These are phyloP conservation scores for Eurois occulta DNA, from an alignment of 2,888 invertebrate species.

Conservation along the genomic window DNA sequence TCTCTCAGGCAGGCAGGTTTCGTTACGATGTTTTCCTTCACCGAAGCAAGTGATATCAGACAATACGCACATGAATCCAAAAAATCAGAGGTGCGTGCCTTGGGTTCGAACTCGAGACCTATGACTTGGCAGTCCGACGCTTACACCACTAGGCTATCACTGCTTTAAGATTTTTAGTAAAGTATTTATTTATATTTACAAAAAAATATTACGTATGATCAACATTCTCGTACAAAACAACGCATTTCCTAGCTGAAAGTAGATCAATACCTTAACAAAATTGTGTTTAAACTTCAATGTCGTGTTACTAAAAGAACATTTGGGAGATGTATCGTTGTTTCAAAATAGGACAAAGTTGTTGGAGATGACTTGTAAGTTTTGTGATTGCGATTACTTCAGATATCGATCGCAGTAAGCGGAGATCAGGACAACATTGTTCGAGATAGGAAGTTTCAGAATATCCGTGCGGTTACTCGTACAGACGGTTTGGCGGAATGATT, in stretches of 20 bases:
- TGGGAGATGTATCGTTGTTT: slow-evolving; percentile 58
- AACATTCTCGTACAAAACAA: not conserved
- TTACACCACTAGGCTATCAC: too few relatives aligned
- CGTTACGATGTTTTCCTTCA: too few relatives aligned
- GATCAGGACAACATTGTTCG: slow-evolving; percentile 55
- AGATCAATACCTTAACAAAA: not conserved
- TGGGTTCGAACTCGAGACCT: too few relatives aligned
- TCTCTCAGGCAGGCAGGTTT: too few relatives aligned
- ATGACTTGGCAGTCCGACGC: too few relatives aligned
- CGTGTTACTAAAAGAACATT: slow-evolving; percentile 31
- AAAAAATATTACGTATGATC: too few relatives aligned
- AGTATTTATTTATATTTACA: too few relatives aligned
- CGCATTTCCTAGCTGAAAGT: not conserved
- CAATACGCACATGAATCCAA: too few relatives aligned
- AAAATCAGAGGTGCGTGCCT: too few relatives aligned
- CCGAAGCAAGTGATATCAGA: too few relatives aligned
- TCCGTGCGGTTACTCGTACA: slow-evolving; percentile 42
- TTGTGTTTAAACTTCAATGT: slow-evolving; percentile 17
- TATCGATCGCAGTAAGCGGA: slow-evolving; percentile 59
- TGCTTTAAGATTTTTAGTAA: too few relatives aligned
- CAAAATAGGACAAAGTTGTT: slow-evolving; percentile 42
- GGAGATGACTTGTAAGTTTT: slow-evolving; percentile 60
- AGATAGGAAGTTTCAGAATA: slow-evolving; percentile 56
- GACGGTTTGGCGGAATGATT: slow-evolving; percentile 24
- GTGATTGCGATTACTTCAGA: slow-evolving; percentile 62